phyloP scores from a whole-genome alignment of 2,113 vertebrate species.

The Scolopax mira region DNA sequence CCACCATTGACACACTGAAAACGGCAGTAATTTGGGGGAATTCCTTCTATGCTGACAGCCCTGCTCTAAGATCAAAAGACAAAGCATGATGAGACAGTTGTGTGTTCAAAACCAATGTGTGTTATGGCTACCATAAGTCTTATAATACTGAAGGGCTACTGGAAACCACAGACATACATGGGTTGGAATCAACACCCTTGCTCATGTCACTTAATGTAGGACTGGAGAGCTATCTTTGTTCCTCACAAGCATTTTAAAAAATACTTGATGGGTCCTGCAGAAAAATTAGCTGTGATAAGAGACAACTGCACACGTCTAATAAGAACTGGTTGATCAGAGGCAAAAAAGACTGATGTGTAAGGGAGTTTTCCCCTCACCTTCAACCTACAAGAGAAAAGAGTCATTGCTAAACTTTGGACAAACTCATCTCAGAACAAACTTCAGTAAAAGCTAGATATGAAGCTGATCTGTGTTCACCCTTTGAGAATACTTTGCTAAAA shows the following conservation, averaged over 20 bases:
- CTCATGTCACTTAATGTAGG: not conserved
- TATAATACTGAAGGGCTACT: not conserved
- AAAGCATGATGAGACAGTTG: not conserved
- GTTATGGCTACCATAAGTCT: not conserved
- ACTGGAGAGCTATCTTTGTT: not conserved
- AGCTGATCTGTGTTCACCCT: rapidly evolving
- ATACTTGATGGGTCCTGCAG: not conserved
- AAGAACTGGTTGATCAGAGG: not conserved
- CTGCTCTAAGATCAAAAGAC: not conserved
- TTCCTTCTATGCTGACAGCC: not conserved
- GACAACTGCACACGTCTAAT: not conserved
- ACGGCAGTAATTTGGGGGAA: not conserved
- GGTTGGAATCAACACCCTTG: not conserved
- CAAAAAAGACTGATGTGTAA: not conserved
- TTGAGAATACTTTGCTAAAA: not conserved
- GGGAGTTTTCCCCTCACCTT: not conserved
- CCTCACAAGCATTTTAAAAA: not conserved
- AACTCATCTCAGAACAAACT: not conserved
- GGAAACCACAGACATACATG: not conserved
- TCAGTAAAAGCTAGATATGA: not conserved
- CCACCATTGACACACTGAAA: not conserved
- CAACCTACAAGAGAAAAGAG: not conserved
- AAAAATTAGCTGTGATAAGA: not conserved
- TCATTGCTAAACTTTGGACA: not conserved
- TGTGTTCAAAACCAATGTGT: not conserved